Conservation (phyloP, 2,797 vertebrate genomes). For the Notolepis coatsorum region DNA sequence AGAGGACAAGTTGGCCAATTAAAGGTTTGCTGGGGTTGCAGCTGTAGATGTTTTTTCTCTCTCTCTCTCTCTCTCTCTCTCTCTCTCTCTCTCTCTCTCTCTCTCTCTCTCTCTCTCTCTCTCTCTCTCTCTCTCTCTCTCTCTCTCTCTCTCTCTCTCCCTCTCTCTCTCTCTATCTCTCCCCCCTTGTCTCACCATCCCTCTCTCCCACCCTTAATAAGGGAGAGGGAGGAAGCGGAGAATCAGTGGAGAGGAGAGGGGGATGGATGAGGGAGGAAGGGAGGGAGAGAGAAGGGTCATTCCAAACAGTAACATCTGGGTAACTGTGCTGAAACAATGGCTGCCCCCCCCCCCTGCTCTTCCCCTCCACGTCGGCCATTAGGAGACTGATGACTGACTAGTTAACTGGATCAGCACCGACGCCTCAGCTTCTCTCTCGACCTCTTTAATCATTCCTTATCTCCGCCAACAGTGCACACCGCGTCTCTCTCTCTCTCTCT, state of each 20-base stretch:
- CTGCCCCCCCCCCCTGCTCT: conserved; percentile 53
- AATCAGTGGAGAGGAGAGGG: background rate
- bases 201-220: background rate
- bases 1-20: conserved; percentile 64
- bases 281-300: conserved; percentile 23
- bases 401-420: conserved; percentile 84
- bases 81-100: conserved; percentile 26
- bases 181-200: background rate
- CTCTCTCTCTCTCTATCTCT: conserved; percentile 20
- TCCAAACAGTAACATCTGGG: conserved; percentile 88
- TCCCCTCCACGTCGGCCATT: conserved; percentile 75
- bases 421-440: conserved; percentile 83
- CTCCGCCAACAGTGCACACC: conserved; percentile 73
- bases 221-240: background rate
- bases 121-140: background rate
- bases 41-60: conserved; percentile 53
- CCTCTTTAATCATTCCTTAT: conserved; percentile 93
- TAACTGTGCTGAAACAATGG: conserved; percentile 81
- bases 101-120: conserved; percentile 10
- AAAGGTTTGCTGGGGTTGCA: conserved; percentile 67
- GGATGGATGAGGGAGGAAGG: background rate
- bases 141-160: no score
- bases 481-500: conserved; percentile 49
- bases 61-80: conserved; percentile 18
- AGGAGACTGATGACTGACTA: conserved; percentile 86